A percentile compares a stretch with the other conserved stretches of the same genome.
Evolutionary conservation across 2,797 vertebrate species (phyloP).

Genomic region (Sylvilagus floridanus): DNA sequence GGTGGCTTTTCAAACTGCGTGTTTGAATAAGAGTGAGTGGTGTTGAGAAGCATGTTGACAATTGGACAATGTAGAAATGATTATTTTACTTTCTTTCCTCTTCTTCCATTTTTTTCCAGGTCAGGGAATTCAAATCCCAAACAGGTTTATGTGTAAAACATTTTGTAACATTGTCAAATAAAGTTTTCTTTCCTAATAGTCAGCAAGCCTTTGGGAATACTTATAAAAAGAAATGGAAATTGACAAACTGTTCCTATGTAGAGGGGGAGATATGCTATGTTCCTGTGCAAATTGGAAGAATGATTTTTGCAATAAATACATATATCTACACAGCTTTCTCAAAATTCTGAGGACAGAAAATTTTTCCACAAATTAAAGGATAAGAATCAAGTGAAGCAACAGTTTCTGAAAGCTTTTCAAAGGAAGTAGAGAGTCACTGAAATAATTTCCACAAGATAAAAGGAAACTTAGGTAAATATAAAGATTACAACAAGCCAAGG

Average conservation of each 20-base stretch:
- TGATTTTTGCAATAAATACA: background rate
- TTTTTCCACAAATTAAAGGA: background rate
- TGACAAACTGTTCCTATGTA: background rate
- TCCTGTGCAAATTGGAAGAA: background rate
- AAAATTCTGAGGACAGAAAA: background rate
- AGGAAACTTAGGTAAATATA: background rate
- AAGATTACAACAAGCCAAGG: background rate
- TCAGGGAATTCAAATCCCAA: background rate
- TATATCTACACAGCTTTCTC: background rate
- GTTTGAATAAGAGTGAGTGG: background rate
- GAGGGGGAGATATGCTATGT: background rate
- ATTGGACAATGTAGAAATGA: background rate
- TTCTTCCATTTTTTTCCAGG: background rate
- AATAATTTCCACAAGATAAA: background rate
- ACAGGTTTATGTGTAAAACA: background rate
- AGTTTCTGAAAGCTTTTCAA: background rate
- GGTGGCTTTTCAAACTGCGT: background rate
- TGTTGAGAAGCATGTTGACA: background rate
- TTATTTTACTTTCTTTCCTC: background rate
- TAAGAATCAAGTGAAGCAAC: background rate
- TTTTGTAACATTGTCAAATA: background rate
- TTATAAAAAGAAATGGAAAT: background rate
- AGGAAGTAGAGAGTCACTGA: background rate
- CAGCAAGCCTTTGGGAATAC: background rate
- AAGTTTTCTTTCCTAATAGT: background rate